Evolutionary conservation across 2,888 invertebrate species (phyloP).

Genomic region (Camptogramma bilineatum): DNA sequence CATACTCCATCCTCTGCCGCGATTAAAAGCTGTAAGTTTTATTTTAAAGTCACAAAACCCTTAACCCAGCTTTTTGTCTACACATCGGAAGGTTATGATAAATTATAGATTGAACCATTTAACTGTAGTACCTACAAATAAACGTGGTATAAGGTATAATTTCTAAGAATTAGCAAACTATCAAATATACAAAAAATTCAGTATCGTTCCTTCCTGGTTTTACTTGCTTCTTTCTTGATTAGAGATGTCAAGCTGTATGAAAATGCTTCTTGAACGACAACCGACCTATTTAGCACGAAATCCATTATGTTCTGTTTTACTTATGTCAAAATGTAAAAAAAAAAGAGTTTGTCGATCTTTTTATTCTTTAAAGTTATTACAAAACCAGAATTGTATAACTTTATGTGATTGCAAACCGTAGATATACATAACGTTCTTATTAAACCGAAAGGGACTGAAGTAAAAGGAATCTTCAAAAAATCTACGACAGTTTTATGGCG

Average conservation of each 20-base stretch:
- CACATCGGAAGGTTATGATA: neutral
- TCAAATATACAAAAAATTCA: too few species aligned
- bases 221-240: too few species aligned
- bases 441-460: conserved; percentile 34
- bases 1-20: conserved; percentile 57
- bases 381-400: conserved; percentile 24
- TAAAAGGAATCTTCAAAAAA: conserved; percentile 50
- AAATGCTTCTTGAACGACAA: too few species aligned
- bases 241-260: too few species aligned
- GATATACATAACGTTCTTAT: conserved; percentile 37
- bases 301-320: too few species aligned
- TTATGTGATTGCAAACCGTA: conserved; percentile 29
- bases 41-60: neutral
- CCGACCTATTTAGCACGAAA: too few species aligned
- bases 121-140: neutral
- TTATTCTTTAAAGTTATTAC: conserved; percentile 7
- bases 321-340: neutral
- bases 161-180: too few species aligned
- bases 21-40: conserved; percentile 50
- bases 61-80: neutral
- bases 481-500: conserved; percentile 48
- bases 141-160: neutral
- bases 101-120: neutral
- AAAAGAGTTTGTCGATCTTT: neutral
- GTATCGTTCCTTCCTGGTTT: too few species aligned